Evolutionary conservation across 1,140 invertebrate species (phyloP).

Genomic region (Elymnias hypermnestra): DNA sequence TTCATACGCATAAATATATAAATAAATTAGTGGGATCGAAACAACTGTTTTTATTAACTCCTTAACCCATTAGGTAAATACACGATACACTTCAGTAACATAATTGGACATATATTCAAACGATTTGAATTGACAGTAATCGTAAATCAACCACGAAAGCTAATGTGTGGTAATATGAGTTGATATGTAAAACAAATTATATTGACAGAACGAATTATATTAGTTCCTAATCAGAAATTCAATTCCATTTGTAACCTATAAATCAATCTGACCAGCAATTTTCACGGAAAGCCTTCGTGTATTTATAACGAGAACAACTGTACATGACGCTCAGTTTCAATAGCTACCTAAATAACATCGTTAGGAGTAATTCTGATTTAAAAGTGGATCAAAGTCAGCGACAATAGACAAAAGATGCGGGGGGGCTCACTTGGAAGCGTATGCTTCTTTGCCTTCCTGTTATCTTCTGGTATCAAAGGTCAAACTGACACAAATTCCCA

Average conservation of each 20-base stretch:
- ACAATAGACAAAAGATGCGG: conserved; percentile 31
- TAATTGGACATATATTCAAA: conserved; percentile 11
- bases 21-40: conserved; percentile 47
- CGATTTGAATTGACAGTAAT: conserved; percentile 3
- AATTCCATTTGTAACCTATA: conserved; percentile 30
- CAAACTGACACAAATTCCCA: conserved; percentile 24
- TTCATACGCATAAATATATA: conserved; percentile 33
- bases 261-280: conserved; percentile 33
- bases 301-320: conserved; percentile 26
- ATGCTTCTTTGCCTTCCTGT: conserved; percentile 42
- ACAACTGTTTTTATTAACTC: background rate
- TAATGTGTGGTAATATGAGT: conserved; percentile 8
- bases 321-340: conserved; percentile 15
- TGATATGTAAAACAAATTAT: conserved; percentile 25
- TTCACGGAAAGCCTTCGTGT: conserved; percentile 29
- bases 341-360: conserved; percentile 20
- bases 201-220: conserved; percentile 32
- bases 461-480: conserved; percentile 26
- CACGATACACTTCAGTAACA: conserved; percentile 1
- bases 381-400: conserved; percentile 21
- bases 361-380: conserved; percentile 11
- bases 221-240: conserved; percentile 25
- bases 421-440: conserved; percentile 32
- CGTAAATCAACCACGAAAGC: background rate
- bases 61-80: background rate